A percentile compares a stretch with the other conserved stretches of the same genome.
Conservation (phyloP, 2,113 vertebrate species). For the Pseudorectes ferrugineus region DNA sequence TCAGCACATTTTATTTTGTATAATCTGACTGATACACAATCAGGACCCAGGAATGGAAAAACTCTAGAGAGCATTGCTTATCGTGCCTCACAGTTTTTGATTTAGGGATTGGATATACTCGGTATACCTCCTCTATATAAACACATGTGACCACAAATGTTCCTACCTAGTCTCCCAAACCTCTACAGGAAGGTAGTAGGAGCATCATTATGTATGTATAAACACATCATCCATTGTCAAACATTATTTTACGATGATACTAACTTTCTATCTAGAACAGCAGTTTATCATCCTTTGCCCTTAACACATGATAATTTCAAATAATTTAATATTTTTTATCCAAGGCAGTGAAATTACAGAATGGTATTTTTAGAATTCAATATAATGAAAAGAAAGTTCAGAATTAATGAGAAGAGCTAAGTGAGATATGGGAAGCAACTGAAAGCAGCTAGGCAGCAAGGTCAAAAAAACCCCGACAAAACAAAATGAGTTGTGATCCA, state of each 20-base stretch:
- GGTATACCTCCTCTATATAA: background rate
- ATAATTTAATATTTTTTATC: background rate
- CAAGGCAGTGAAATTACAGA: slow-evolving; percentile 9
- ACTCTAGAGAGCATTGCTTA: background rate
- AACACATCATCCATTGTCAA: background rate
- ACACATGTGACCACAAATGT: background rate
- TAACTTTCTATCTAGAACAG: background rate
- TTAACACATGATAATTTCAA: background rate
- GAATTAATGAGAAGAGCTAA: slow-evolving; percentile 26
- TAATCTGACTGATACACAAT: background rate
- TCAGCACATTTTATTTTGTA: background rate
- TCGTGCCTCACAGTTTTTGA: rapidly evolving
- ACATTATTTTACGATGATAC: background rate
- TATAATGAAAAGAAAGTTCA: slow-evolving; percentile 12
- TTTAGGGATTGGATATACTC: background rate
- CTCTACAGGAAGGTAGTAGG: background rate
- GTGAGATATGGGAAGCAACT: background rate
- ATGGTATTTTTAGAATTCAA: slow-evolving; percentile 33
- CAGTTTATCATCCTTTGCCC: background rate
- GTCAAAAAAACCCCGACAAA: background rate
- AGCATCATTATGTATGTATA: background rate
- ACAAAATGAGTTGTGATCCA: background rate
- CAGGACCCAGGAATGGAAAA: background rate
- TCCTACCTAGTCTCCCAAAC: background rate
- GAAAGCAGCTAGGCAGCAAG: background rate